These are phyloP conservation scores for Myiagra hebetior DNA, from an alignment of 2,113 vertebrate genomes.

Conservation along the genomic window DNA sequence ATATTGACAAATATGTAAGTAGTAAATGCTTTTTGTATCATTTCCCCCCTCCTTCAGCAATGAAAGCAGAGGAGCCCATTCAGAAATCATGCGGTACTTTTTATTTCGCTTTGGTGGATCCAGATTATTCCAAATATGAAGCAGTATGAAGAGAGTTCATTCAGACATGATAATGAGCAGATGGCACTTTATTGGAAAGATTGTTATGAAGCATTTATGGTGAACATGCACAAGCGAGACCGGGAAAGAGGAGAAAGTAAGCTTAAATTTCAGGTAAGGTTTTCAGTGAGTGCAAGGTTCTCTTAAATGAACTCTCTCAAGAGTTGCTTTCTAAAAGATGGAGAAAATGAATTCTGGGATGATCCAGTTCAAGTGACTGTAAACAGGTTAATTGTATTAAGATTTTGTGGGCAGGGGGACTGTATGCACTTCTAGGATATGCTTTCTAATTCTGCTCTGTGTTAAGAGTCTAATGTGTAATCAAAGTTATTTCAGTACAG, in stretches of 20 bases:
- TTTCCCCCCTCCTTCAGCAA: neutral
- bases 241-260: constrained; percentile 95
- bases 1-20: constrained; percentile 97
- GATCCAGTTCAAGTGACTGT: neutral
- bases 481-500: neutral
- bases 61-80: neutral
- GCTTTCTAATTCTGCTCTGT: neutral
- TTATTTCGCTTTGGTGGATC: neutral
- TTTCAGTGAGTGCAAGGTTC: neutral
- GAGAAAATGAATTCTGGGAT: neutral
- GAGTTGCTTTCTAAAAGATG: neutral
- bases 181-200: constrained; percentile 96
- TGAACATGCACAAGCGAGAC: constrained; percentile 89
- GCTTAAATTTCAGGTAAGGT: constrained; percentile 91
- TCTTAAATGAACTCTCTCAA: neutral
- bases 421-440: neutral
- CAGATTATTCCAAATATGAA: constrained; percentile 98
- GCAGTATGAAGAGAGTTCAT: constrained; percentile 91
- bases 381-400: neutral
- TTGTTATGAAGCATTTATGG: constrained; percentile 92
- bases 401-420: neutral
- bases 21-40: neutral
- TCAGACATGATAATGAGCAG: constrained; percentile 85
- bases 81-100: neutral
- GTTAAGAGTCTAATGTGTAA: neutral